Percentiles rank a stretch among this genome's conserved stretches.
Evolutionary conservation across 2,113 vertebrate species (phyloP).

Genomic region (Microtus ochrogaster): DNA sequence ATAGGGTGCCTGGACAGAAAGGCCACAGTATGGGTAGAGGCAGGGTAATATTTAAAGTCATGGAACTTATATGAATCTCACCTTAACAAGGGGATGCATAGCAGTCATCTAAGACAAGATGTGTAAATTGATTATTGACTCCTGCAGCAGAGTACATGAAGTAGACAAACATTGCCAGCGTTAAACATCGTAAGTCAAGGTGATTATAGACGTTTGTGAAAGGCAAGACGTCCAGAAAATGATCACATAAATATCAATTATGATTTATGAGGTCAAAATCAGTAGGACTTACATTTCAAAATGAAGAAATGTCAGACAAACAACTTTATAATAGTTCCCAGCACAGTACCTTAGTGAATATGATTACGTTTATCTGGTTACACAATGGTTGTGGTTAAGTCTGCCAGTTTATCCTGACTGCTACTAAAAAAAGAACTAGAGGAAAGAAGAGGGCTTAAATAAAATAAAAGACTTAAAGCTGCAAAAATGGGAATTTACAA

Average conservation of each 20-base stretch:
- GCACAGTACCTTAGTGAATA: neutral
- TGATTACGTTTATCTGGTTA: neutral
- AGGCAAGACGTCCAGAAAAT: neutral
- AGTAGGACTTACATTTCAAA: neutral
- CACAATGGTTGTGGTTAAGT: neutral
- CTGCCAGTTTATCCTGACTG: neutral
- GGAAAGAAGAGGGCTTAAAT: neutral
- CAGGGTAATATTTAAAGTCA: neutral
- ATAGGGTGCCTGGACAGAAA: neutral
- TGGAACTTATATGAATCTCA: neutral
- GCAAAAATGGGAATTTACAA: neutral
- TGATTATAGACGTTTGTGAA: neutral
- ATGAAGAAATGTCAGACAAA: neutral
- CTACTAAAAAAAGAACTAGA: neutral
- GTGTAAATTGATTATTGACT: neutral
- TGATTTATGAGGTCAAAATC: conserved; percentile 14
- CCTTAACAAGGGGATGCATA: neutral
- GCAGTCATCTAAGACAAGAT: neutral
- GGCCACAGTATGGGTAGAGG: neutral
- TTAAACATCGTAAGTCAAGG: neutral
- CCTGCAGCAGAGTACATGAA: neutral
- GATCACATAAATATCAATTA: neutral
- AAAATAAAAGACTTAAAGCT: neutral
- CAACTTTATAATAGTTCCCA: neutral
- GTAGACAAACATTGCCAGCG: neutral